Percentiles rank a stretch among this genome's conserved stretches.
phyloP scores from a whole-genome alignment of 1,140 invertebrate species.

The Hylaeus anthracinus region DNA sequence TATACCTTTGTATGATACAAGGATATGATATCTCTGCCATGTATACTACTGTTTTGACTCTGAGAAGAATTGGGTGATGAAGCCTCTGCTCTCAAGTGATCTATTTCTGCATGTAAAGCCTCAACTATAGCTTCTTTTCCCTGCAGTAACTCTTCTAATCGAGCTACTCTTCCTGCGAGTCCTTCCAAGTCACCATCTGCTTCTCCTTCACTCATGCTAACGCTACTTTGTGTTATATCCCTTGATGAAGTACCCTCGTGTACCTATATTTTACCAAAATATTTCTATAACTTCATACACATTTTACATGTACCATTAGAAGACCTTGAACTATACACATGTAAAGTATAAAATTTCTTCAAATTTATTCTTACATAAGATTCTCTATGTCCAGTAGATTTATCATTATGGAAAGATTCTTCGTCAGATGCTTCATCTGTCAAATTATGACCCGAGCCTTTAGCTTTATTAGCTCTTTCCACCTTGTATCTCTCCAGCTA shows the following conservation, averaged over 20 bases:
- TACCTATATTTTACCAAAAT: constrained; percentile 41
- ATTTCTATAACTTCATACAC: neutral
- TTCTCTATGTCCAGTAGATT: constrained; percentile 59
- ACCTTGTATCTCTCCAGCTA: constrained; percentile 71
- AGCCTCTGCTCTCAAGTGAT: constrained; percentile 73
- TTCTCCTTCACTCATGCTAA: constrained; percentile 79
- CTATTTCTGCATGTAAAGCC: constrained; percentile 75
- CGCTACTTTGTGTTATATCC: constrained; percentile 72
- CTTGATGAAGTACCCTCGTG: constrained; percentile 68
- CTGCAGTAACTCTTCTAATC: constrained; percentile 74
- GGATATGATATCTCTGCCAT: constrained; percentile 69
- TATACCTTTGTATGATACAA: constrained; percentile 74
- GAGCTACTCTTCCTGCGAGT: constrained; percentile 74
- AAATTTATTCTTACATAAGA: constrained; percentile 60
- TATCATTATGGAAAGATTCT: constrained; percentile 67
- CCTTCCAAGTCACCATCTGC: constrained; percentile 77
- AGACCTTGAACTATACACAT: neutral
- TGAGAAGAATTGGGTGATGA: constrained; percentile 77
- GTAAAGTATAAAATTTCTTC: neutral
- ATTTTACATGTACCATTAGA: neutral
- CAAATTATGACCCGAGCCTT: constrained; percentile 31
- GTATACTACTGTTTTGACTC: constrained; percentile 74
- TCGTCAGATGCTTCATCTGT: constrained; percentile 67
- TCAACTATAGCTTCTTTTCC: constrained; percentile 75
- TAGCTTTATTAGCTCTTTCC: constrained; percentile 41